These are phyloP conservation scores for Euleptes europaea DNA, from an alignment of 2,113 vertebrate genomes.

Conservation along the genomic window DNA sequence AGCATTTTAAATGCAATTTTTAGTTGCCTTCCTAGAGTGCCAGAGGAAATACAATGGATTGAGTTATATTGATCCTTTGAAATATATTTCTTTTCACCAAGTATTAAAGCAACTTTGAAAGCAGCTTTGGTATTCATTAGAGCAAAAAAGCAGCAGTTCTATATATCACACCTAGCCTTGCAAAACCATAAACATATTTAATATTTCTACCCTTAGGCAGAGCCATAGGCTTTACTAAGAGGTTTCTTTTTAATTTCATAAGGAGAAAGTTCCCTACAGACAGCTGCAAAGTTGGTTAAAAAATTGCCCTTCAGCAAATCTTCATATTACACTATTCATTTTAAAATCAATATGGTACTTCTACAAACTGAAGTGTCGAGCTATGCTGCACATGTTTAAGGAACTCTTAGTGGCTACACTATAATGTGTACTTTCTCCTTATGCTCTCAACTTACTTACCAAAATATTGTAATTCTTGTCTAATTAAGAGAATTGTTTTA, in stretches of 20 bases:
- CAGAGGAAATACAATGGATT: conserved; percentile 45
- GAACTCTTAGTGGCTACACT: neutral
- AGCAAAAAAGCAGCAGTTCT: conserved; percentile 28
- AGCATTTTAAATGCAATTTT: conserved; percentile 2
- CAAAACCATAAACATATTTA: conserved; percentile 44
- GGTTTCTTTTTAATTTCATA: conserved; percentile 27
- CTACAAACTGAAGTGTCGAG: conserved; percentile 14
- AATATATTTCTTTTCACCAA: conserved; percentile 40
- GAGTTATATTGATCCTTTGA: conserved; percentile 53
- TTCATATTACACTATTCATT: conserved; percentile 47
- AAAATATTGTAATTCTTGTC: neutral
- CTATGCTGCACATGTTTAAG: conserved; percentile 3
- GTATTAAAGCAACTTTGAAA: no score
- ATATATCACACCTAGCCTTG: neutral
- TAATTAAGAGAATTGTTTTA: conserved; percentile 3
- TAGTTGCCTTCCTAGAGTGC: conserved; percentile 25
- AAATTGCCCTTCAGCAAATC: conserved; percentile 40
- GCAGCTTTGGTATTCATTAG: conserved; percentile 35
- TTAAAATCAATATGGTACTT: conserved; percentile 42
- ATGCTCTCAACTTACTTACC: neutral
- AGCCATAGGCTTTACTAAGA: conserved; percentile 10
- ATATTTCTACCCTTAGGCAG: conserved; percentile 7
- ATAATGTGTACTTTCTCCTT: neutral
- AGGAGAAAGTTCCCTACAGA: conserved; percentile 18
- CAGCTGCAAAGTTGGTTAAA: conserved; percentile 29